A percentile compares a stretch with the other conserved stretches of the same genome.
These are phyloP conservation scores for Noctua comes DNA, from an alignment of 2,888 invertebrate genomes.

Conservation along the genomic window DNA sequence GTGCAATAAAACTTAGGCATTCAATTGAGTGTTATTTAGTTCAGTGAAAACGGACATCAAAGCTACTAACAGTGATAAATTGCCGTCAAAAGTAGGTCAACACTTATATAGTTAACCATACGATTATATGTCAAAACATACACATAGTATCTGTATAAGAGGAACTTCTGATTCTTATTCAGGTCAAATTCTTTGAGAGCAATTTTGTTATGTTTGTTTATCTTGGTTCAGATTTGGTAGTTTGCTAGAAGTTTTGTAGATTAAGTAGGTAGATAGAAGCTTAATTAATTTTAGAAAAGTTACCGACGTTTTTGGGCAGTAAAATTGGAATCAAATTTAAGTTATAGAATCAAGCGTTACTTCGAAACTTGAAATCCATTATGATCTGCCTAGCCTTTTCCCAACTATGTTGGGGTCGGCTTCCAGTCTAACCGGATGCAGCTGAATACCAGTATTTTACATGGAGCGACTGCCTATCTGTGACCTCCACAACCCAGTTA, in stretches of 20 bases:
- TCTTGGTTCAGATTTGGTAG: slow-evolving; percentile 11
- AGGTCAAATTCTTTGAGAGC: slow-evolving; percentile 43
- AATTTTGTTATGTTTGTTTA: slow-evolving; percentile 48
- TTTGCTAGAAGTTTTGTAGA: slow-evolving; percentile 22
- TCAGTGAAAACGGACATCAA: background rate
- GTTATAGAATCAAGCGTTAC: background rate
- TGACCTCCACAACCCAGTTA: too few species aligned
- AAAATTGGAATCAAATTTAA: background rate
- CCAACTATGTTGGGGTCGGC: too few species aligned
- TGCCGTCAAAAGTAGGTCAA: slow-evolving; percentile 50
- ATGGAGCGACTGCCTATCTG: too few species aligned
- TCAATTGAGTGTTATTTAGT: background rate
- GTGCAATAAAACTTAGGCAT: background rate
- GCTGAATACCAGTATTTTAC: too few species aligned
- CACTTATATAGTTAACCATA: slow-evolving; percentile 25
- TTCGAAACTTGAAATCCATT: background rate
- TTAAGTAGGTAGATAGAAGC: slow-evolving; percentile 13
- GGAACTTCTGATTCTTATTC: slow-evolving; percentile 39
- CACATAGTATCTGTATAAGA: slow-evolving; percentile 28
- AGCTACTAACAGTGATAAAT: slow-evolving; percentile 45
- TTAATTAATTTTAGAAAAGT: slow-evolving; percentile 2
- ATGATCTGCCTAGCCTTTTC: too few species aligned
- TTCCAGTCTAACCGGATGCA: too few species aligned
- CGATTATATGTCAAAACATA: slow-evolving; percentile 42
- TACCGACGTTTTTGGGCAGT: background rate